Conservation (phyloP, 2,797 vertebrate genomes). For the Gypaetus barbatus region DNA sequence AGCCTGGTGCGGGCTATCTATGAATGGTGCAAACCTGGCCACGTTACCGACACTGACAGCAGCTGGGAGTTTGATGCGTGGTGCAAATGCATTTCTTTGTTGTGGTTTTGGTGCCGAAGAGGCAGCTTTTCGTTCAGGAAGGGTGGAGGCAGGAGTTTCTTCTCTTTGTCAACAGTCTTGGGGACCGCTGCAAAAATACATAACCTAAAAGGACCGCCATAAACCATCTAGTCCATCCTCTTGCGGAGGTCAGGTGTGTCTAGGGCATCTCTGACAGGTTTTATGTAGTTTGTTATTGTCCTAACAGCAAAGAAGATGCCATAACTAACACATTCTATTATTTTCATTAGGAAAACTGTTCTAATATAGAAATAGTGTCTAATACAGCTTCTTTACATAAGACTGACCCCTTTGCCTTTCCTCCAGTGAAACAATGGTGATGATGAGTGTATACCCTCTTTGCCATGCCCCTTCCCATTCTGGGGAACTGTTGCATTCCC, state of each 20-base stretch:
- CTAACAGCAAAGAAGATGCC: background rate
- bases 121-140: background rate
- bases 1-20: fast-evolving
- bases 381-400: background rate
- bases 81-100: background rate
- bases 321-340: background rate
- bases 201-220: fast-evolving
- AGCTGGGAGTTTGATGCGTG: fast-evolving
- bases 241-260: background rate
- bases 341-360: background rate
- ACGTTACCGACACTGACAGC: fast-evolving
- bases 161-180: background rate
- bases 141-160: background rate
- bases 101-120: too few relatives aligned
- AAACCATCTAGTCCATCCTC: background rate
- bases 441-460: background rate
- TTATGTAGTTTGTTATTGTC: background rate
- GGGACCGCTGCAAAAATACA: background rate
- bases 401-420: background rate
- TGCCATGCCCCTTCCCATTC: background rate
- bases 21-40: fast-evolving
- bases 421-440: background rate
- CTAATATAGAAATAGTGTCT: background rate
- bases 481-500: fast-evolving
- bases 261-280: background rate